A percentile compares a stretch with the other conserved stretches of the same genome.
Evolutionary conservation across 1,140 invertebrate genomes (phyloP).

Genomic region (Magallana gigas): DNA sequence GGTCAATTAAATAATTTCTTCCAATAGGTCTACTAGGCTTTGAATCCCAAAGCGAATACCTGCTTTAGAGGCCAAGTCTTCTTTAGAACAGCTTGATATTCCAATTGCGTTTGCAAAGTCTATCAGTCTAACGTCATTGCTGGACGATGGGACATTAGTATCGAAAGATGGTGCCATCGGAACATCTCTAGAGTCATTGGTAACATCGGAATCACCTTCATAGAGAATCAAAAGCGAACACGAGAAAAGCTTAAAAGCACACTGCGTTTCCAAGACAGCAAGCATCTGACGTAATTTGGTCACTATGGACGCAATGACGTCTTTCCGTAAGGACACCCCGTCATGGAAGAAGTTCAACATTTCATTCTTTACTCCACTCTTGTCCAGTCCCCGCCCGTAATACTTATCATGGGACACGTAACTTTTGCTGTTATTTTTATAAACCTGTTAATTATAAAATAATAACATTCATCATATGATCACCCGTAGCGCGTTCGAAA

Average conservation of each 20-base stretch:
- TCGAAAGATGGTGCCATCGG: no score
- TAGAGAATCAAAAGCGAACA: constrained; percentile 95
- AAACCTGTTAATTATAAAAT: constrained; percentile 82
- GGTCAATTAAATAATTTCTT: not conserved
- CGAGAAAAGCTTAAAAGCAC: constrained; percentile 95
- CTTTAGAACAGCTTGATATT: not conserved
- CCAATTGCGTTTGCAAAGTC: constrained; percentile 92
- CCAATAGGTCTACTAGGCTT: not conserved
- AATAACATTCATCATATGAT: no score
- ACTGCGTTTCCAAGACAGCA: constrained; percentile 89
- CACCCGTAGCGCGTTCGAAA: not conserved
- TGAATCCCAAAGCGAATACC: constrained; percentile 26
- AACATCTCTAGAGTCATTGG: not conserved
- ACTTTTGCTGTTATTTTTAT: constrained; percentile 84
- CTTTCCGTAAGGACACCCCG: constrained; percentile 85
- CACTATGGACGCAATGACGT: constrained; percentile 87
- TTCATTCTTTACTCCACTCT: constrained; percentile 89
- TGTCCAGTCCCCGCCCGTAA: constrained; percentile 90
- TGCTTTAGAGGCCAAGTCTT: not conserved
- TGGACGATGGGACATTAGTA: not conserved
- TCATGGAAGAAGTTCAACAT: constrained; percentile 92
- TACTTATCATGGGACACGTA: constrained; percentile 94
- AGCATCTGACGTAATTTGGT: constrained; percentile 86
- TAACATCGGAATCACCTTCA: constrained; percentile 83
- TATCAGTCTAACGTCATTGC: constrained; percentile 92